Conservation (phyloP, 1,140 invertebrate species). For the Listronotus bonariensis region DNA sequence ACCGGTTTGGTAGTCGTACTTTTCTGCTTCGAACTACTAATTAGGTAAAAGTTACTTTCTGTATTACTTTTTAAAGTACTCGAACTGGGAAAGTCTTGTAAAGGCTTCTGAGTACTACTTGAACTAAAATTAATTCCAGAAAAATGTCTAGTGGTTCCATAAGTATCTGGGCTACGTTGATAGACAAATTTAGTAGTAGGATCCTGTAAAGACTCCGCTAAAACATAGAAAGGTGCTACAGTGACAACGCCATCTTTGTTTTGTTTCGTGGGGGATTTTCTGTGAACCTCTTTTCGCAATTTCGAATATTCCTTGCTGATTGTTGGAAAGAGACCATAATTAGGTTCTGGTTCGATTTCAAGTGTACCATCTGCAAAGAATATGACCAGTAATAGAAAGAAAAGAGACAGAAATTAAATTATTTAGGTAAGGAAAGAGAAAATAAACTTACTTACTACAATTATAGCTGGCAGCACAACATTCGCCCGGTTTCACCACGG, state of each 20-base stretch:
- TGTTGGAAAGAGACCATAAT: conserved; percentile 61
- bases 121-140: conserved; percentile 32
- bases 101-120: conserved; percentile 35
- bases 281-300: conserved; percentile 58
- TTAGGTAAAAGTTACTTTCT: conserved; percentile 17
- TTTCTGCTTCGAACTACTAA: conserved; percentile 19
- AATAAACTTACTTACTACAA: conserved; percentile 65
- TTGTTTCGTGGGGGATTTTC: conserved; percentile 32
- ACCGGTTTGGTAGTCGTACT: background rate
- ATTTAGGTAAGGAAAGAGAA: background rate
- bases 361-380: conserved; percentile 58
- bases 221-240: conserved; percentile 41
- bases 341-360: conserved; percentile 60
- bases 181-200: conserved; percentile 27
- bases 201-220: conserved; percentile 36
- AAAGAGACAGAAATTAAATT: background rate
- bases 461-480: conserved; percentile 85
- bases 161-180: conserved; percentile 38
- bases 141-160: conserved; percentile 48
- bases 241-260: conserved; percentile 26
- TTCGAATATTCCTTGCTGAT: conserved; percentile 63
- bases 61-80: background rate
- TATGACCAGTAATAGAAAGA: conserved; percentile 1
- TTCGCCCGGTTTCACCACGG: conserved; percentile 74
- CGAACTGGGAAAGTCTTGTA: background rate